Evolutionary conservation across 37 sponge, comb jelly and placozoan species (phyloP).

Genomic region (Agelas oroides): DNA sequence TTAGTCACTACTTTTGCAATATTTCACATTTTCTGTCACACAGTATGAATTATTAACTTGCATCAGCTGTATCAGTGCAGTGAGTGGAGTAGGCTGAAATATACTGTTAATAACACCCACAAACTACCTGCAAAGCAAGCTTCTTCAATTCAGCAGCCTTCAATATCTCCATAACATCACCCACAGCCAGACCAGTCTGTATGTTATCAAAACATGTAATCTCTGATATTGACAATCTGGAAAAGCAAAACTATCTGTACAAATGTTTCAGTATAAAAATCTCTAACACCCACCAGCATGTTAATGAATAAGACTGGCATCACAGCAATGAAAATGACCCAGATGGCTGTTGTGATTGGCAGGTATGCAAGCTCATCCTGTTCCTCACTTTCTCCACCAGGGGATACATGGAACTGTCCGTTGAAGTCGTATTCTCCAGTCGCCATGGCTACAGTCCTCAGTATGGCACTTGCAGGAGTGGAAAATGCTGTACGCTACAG

Average conservation of each 20-base stretch:
- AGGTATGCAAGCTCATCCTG: conserved; percentile 42
- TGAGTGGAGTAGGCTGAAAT: no score
- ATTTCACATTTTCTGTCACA: no score
- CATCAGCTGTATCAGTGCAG: no score
- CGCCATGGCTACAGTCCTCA: conserved; percentile 91
- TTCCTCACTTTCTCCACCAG: conserved; percentile 24
- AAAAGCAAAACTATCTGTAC: no score
- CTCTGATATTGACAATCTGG: no score
- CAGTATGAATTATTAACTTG: no score
- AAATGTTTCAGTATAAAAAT: no score
- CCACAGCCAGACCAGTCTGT: conserved; percentile 93
- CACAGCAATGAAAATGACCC: conserved; percentile 88
- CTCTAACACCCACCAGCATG: conserved; percentile 79
- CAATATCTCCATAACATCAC: conserved; percentile 93
- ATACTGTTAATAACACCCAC: no score
- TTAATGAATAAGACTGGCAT: conserved; percentile 97
- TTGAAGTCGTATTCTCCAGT: conserved; percentile 97
- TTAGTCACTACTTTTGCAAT: no score
- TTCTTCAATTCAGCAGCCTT: conserved; percentile 84
- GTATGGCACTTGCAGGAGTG: conserved; percentile 68
- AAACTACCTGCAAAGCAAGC: conserved; percentile 80
- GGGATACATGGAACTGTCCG: conserved; percentile 61
- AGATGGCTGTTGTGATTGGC: conserved; percentile 65
- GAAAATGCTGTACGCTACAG: conserved; percentile 62
- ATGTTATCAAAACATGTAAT: no score